Base-by-base conservation (phyloP, 1,140 invertebrate species). In the Trichoplusia ni region DNA sequence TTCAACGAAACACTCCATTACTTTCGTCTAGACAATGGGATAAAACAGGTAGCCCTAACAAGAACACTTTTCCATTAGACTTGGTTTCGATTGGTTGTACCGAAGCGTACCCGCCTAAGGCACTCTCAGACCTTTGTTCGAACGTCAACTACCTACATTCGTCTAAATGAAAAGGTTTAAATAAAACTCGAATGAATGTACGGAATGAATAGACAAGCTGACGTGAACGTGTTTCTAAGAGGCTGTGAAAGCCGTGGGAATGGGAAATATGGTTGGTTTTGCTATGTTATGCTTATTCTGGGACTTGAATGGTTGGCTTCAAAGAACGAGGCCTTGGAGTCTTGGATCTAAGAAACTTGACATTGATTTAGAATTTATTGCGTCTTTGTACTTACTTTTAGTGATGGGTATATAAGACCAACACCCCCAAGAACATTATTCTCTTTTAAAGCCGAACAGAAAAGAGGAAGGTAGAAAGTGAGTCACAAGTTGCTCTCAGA, bases 81-180 rank as follows among this genome's bases (percentile, higher is more conserved):
- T 79, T 75, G 65, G 42, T 70, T 73, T 68, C 76, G 73, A 79
- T 84, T 84, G 74, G 67, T 59, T 82, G 72, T 49, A 73, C 70
- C 77, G 73, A 76, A 61, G 58, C 79, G 73, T 71, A 38, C 19
- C 14, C 62, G 67, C 71, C 71, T 53, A 35, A 40, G 64, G 40
- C 47, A 23, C n/a, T 58, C 16, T 40, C 62, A 27, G 47, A 29
- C 27, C 47, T 46, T 63, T 59, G 38, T 38, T n/a, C n/a, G 25
- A 51, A 35, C 23, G 19, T 47, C 54, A 60, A 58, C 44, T 44
- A 58, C 53, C 44, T 44, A 58, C 53, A 58, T 49, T 58, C 42
- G 35, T 59, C 35, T 56, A 66, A 51, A 51, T 66, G 54, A 66
- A 65, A 59, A 59, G 64, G 19, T 23, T 66, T 53, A 49, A 68